A percentile compares a stretch with the other conserved stretches of the same genome.
Evolutionary conservation across 1,140 invertebrate genomes (phyloP).

Genomic region (Mycetomoellerius zeteki): DNA sequence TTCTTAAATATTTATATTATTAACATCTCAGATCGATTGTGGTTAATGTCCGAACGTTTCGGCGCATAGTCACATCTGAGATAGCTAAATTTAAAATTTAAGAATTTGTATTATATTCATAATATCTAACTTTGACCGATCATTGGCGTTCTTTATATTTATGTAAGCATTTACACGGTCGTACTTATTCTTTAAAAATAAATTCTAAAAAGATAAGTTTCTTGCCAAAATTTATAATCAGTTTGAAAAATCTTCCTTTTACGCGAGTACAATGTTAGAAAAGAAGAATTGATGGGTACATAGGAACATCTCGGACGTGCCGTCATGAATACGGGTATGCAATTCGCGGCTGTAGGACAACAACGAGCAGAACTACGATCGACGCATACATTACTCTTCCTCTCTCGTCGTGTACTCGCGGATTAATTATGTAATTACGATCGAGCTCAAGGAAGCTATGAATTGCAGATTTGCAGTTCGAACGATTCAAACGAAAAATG

Average conservation of each 20-base stretch:
- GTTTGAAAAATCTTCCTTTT: background rate
- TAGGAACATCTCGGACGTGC: slow-evolving; percentile 6
- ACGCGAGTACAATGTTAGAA: background rate
- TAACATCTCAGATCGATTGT: no score
- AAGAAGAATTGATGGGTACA: slow-evolving; percentile 12
- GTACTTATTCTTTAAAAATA: no score
- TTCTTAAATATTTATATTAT: no score
- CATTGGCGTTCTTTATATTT: no score
- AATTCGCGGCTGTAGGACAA: slow-evolving; percentile 34
- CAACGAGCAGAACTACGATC: slow-evolving; percentile 40
- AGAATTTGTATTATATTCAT: no score
- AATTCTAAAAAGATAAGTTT: background rate
- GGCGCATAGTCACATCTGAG: no score
- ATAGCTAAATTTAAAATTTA: no score
- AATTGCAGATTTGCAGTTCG: slow-evolving; percentile 58
- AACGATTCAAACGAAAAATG: slow-evolving; percentile 53
- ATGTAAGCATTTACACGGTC: no score
- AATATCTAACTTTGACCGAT: no score
- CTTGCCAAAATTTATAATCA: background rate
- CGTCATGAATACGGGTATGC: slow-evolving; percentile 31
- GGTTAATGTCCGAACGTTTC: no score
- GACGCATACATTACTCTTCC: slow-evolving; percentile 68
- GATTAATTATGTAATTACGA: slow-evolving; percentile 70
- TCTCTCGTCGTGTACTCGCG: slow-evolving; percentile 33
- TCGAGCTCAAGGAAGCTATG: slow-evolving; percentile 67